Percentiles rank a stretch among this genome's conserved stretches.
Evolutionary conservation across 2,888 invertebrate species (phyloP).

Genomic region (Stenodema calcarata): DNA sequence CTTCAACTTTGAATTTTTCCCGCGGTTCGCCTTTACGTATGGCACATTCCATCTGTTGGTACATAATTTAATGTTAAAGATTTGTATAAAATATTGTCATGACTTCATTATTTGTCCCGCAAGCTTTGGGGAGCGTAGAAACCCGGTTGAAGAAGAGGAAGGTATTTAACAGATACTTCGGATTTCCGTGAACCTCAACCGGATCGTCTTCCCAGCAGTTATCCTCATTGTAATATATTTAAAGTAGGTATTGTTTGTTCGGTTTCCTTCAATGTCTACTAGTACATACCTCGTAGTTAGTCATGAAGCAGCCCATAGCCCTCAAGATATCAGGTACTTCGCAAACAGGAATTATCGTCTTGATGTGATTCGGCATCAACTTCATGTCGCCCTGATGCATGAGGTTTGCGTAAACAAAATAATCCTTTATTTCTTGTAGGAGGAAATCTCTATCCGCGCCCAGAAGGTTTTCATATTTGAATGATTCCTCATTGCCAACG

Average conservation of each 20-base stretch:
- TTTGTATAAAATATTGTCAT: too few relatives aligned
- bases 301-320: conserved; percentile 50
- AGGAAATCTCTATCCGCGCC: conserved; percentile 33
- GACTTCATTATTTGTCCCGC: too few relatives aligned
- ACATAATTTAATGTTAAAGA: too few relatives aligned
- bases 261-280: too few relatives aligned
- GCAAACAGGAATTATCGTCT: conserved; percentile 18
- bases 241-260: too few relatives aligned
- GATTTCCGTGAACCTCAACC: too few relatives aligned
- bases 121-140: too few relatives aligned
- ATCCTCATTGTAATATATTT: too few relatives aligned
- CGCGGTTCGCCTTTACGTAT: conserved; percentile 23
- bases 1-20: conserved; percentile 42
- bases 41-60: conserved; percentile 20
- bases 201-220: too few relatives aligned
- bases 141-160: too few relatives aligned
- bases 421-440: conserved; percentile 48
- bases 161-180: too few relatives aligned
- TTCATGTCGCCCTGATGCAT: conserved; percentile 34
- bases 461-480: conserved; percentile 35
- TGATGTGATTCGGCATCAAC: neutral
- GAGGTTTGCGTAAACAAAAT: conserved; percentile 46
- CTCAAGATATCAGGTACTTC: conserved; percentile 48
- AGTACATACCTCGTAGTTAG: conserved; percentile 48
- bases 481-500: conserved; percentile 32